Conservation (phyloP, 2,113 vertebrate genomes). For the Argyrosomus japonicus region DNA sequence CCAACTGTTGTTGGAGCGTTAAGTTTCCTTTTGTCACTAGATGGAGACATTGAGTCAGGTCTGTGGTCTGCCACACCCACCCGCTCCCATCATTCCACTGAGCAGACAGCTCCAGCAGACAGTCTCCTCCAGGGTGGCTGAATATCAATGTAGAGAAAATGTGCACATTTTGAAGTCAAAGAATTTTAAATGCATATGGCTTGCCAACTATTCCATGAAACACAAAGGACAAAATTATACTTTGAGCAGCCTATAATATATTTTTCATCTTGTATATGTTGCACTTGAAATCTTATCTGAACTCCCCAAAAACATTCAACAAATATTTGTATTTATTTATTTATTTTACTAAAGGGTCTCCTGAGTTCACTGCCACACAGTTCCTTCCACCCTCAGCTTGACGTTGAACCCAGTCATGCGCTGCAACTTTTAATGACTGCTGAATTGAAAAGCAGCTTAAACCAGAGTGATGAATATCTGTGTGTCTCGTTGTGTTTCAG, state of each 20-base stretch:
- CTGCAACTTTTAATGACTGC: slow-evolving; percentile 55
- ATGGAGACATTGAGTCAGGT: slow-evolving; percentile 59
- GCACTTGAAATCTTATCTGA: slow-evolving; percentile 21
- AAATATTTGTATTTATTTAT: not conserved
- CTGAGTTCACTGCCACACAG: slow-evolving; percentile 44
- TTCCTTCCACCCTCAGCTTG: slow-evolving; percentile 40
- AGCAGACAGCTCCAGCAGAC: slow-evolving; percentile 66
- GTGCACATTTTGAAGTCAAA: slow-evolving; percentile 51
- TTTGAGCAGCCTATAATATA: slow-evolving; percentile 5
- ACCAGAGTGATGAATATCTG: slow-evolving; percentile 58
- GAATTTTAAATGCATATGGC: slow-evolving; percentile 19
- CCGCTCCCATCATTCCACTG: slow-evolving; percentile 46
- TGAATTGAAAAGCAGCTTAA: slow-evolving; percentile 61
- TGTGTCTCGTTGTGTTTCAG: slow-evolving; percentile 54
- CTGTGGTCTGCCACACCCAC: slow-evolving; percentile 73
- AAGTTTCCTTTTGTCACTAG: slow-evolving; percentile 39
- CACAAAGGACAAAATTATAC: not conserved
- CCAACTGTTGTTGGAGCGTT: slow-evolving; percentile 1
- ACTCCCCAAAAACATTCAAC: not conserved
- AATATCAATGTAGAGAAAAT: slow-evolving; percentile 39
- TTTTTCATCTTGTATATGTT: not conserved
- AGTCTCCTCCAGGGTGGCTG: slow-evolving; percentile 50
- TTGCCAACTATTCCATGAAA: slow-evolving; percentile 21
- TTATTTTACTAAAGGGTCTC: not conserved
- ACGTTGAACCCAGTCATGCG: slow-evolving; percentile 46